These are phyloP conservation scores for Diacarnus erythraeanus DNA, from an alignment of 37 sponge, comb jelly and placozoan species.

Conservation along the genomic window DNA sequence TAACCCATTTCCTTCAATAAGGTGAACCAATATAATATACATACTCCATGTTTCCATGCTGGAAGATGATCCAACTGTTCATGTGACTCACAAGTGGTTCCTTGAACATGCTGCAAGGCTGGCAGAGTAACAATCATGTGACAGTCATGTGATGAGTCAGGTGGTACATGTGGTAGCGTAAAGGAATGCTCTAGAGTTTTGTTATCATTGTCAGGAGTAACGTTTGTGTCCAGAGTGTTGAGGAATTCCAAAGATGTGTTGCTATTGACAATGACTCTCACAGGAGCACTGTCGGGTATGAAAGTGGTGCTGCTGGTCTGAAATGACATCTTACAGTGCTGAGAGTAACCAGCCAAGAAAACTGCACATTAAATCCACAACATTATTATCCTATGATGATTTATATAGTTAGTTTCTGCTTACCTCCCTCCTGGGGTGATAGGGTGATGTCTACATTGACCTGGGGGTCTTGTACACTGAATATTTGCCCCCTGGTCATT, in stretches of 20 bases:
- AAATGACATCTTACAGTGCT: constrained; percentile 24
- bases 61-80: background rate
- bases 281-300: constrained; percentile 8
- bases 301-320: background rate
- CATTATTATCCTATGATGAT: background rate
- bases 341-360: constrained; percentile 43
- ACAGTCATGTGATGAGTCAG: background rate
- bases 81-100: background rate
- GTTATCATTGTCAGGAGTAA: background rate
- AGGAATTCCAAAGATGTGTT: background rate
- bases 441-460: constrained; percentile 26
- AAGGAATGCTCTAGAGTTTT: background rate
- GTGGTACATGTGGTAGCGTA: background rate
- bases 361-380: background rate
- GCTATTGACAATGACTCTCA: background rate
- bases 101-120: background rate
- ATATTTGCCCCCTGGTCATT: background rate
- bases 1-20: no score
- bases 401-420: background rate
- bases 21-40: background rate
- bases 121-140: background rate
- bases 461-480: constrained; percentile 11
- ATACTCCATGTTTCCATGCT: constrained; percentile 39
- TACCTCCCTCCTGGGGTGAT: constrained; percentile 21
- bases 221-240: background rate